Base-by-base conservation (phyloP, 2,797 vertebrate species). In the Malurus leucopterus region DNA sequence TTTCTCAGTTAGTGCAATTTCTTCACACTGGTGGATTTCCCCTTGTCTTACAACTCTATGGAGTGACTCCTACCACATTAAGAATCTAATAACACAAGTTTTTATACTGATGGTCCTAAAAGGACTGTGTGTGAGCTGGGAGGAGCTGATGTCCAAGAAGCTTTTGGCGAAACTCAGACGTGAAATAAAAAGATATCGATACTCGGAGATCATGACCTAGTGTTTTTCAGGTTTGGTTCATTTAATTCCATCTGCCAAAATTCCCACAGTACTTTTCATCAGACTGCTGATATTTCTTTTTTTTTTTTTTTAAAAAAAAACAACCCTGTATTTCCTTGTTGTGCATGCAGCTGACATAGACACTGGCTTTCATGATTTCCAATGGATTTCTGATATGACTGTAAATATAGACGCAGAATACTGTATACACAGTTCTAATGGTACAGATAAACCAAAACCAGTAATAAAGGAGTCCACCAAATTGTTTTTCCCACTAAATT, bases 171-270 rank as follows among this genome's bases (percentile, higher is more conserved):
- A 76, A 80, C 36, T 75, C 15, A 5, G 5, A n/a, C 76, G 32
- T 32, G 40, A 68, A 72, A 80, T 94, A 88, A 94, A 73, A 83
- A 84, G 53, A 16, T 29, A 57, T 58, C 4, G 3, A 65, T 82
- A 88, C 58, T 47, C 21, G 18, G 58, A 64, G 40, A 81, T 77
- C 30, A 2, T 11, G 32, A 70, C 9, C 58, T 71, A 72, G 32
- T 61, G 47, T 47, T 78, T 89, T 86, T 54, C 38, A 46, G 19
- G n/a, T 81, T 77, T 92, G 71, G 38, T 64, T 77, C 40, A 82
- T 90, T 94, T 93, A 36, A 58, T 78, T 86, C 75, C 68, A 82
- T 61, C 55, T 87, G 68, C 24, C 55, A 41, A 84, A 92, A 82
- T 71, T 59, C 75, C 34, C 91, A 55, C 61, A 47, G 12, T 63